Conservation (phyloP, 2,888 invertebrate species). For the Drosophila macrothrix region DNA sequence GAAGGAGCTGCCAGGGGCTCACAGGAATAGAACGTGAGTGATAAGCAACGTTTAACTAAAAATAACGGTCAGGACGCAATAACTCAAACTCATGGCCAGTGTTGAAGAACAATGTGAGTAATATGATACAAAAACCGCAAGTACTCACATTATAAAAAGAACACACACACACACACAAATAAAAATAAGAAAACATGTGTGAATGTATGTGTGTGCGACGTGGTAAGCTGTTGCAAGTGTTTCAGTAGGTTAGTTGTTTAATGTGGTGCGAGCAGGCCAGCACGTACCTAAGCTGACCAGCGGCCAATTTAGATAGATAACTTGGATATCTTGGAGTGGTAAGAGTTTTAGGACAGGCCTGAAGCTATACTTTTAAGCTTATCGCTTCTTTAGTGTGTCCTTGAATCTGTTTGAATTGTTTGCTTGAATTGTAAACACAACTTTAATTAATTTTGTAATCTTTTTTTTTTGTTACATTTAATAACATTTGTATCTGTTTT, state of each 20-base stretch:
- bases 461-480: background rate
- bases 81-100: conserved; percentile 48
- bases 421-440: background rate
- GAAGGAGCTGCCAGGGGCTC: background rate
- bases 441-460: background rate
- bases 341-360: background rate
- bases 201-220: background rate
- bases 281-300: conserved; percentile 27
- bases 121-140: conserved; percentile 52
- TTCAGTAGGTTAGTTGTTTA: conserved; percentile 9
- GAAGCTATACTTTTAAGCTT: background rate
- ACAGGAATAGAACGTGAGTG: conserved; percentile 23
- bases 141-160: conserved; percentile 29
- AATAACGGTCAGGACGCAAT: conserved; percentile 37
- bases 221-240: conserved; percentile 24
- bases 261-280: conserved; percentile 18
- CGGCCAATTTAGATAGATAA: conserved; percentile 5
- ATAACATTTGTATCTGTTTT: background rate
- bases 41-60: conserved; percentile 64
- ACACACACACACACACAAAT: background rate
- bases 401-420: background rate
- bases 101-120: conserved; percentile 49
- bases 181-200: background rate
- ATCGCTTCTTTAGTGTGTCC: background rate
- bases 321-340: conserved; percentile 1